phyloP scores from a whole-genome alignment of 1,140 invertebrate species.

The Marisa cornuarietis region DNA sequence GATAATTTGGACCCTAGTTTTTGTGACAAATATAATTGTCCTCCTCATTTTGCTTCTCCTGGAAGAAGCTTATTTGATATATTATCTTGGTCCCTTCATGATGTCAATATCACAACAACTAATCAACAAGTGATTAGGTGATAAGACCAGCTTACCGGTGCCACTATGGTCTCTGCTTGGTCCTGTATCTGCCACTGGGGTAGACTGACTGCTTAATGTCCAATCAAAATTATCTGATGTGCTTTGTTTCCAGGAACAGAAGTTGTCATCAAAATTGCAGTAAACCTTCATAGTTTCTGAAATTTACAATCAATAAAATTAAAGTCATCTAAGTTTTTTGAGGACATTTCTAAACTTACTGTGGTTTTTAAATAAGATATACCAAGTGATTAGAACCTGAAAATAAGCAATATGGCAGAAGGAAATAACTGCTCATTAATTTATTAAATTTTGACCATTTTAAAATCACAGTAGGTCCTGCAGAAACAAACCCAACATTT shows the following conservation, averaged over 20 bases:
- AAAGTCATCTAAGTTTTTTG: background rate
- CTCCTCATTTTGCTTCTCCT: background rate
- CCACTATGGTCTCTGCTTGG: conserved; percentile 52
- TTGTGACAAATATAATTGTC: background rate
- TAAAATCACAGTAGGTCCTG: too few relatives aligned
- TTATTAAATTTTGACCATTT: too few relatives aligned
- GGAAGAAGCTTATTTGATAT: background rate
- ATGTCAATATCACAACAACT: too few relatives aligned
- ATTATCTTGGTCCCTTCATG: background rate
- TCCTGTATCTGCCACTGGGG: conserved; percentile 46
- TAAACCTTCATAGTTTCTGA: background rate
- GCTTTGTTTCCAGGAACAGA: conserved; percentile 51
- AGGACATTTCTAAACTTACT: background rate
- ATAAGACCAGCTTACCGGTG: conserved; percentile 30
- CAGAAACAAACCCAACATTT: too few relatives aligned
- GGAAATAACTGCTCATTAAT: too few relatives aligned
- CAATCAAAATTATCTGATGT: conserved; percentile 53
- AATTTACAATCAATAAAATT: background rate
- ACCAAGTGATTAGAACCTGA: too few relatives aligned
- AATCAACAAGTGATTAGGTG: background rate
- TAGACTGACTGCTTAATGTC: conserved; percentile 43
- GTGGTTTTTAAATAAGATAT: background rate
- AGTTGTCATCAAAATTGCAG: conserved; percentile 51
- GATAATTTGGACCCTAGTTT: too few relatives aligned
- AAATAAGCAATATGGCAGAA: too few relatives aligned